Conservation (phyloP, 30 jellyfish, hydroid and myxozoan species). For the Mastigias papua region DNA sequence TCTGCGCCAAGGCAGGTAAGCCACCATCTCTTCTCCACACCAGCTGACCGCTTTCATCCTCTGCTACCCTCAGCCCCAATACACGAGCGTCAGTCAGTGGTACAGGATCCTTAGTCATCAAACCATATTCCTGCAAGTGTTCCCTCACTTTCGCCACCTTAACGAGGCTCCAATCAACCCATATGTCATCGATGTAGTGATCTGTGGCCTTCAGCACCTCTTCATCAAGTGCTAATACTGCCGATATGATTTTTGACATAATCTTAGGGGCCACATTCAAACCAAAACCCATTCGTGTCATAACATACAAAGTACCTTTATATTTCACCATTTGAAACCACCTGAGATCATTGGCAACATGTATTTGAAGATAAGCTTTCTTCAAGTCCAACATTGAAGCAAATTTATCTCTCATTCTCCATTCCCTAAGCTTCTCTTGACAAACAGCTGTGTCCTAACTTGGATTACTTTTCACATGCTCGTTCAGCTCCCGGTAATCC, state of each 20-base stretch:
- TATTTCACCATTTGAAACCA: constrained; percentile 2
- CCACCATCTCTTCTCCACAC: constrained; percentile 14
- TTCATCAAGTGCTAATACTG: constrained; percentile 7
- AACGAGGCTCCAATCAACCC: background rate
- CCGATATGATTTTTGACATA: background rate
- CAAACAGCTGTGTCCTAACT: constrained; percentile 30
- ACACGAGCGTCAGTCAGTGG: constrained; percentile 39
- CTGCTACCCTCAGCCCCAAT: constrained; percentile 34
- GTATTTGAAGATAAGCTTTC: constrained; percentile 48
- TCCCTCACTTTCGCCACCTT: constrained; percentile 16
- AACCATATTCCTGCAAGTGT: constrained; percentile 29
- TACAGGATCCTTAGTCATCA: constrained; percentile 49
- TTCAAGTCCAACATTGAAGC: background rate
- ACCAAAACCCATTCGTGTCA: constrained; percentile 63
- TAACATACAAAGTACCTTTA: constrained; percentile 14
- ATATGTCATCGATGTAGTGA: constrained; percentile 26
- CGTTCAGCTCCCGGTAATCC: constrained; percentile 15
- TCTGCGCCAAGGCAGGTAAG: constrained; percentile 6
- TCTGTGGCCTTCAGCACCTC: constrained; percentile 12
- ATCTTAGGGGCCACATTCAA: constrained; percentile 5
- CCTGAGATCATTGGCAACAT: constrained; percentile 3
- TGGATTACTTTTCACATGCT: constrained; percentile 2
- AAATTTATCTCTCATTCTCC: background rate
- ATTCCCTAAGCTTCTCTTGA: constrained; percentile 10
- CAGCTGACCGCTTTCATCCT: background rate